A percentile compares a stretch with the other conserved stretches of the same genome.
phyloP scores from a whole-genome alignment of 1,140 invertebrate genomes.

The Chrysopa pallens region DNA sequence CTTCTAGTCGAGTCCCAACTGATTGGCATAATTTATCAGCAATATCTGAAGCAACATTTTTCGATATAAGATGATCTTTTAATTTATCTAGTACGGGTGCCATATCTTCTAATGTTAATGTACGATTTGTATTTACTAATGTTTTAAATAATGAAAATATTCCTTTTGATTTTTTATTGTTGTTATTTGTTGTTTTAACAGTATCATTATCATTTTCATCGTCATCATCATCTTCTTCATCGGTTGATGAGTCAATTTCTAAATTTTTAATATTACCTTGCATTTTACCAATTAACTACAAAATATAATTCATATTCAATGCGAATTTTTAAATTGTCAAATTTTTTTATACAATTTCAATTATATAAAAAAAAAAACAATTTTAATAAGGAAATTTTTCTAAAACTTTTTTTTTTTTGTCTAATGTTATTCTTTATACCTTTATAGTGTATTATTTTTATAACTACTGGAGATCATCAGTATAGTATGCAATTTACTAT shows the following conservation, averaged over 20 bases:
- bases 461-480: no score
- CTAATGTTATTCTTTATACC: no score
- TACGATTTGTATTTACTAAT: slow-evolving; percentile 72
- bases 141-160: slow-evolving; percentile 71
- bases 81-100: slow-evolving; percentile 83
- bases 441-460: no score
- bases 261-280: slow-evolving; percentile 51
- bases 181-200: slow-evolving; percentile 3
- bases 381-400: no score
- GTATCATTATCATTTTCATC: slow-evolving; percentile 10
- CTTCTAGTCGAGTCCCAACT: slow-evolving; percentile 80
- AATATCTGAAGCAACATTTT: slow-evolving; percentile 97
- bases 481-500: no score
- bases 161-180: slow-evolving; percentile 21
- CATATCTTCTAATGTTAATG: slow-evolving; percentile 52
- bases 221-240: slow-evolving; percentile 27
- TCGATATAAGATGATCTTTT: slow-evolving; percentile 88
- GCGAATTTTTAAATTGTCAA: no score
- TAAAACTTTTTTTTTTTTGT: no score
- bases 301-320: no score
- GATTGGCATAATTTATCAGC: slow-evolving; percentile 88
- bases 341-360: no score
- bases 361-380: no score
- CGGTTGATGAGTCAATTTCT: slow-evolving; percentile 34
- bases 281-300: slow-evolving; percentile 66